Conservation (phyloP, 2,888 invertebrate species). For the Cyclophora albipunctata region DNA sequence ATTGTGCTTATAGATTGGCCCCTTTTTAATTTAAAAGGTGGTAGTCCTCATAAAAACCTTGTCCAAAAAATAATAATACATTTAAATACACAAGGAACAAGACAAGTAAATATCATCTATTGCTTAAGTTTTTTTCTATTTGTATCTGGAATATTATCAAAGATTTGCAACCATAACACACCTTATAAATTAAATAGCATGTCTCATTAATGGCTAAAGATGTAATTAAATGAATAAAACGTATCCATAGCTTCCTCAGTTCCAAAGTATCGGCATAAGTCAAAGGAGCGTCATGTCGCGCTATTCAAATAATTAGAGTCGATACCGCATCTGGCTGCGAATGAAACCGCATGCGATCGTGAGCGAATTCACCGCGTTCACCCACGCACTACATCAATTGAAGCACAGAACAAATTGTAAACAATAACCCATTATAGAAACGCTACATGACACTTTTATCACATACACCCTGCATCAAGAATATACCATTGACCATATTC, state of each 20-base stretch:
- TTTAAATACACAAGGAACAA: no score
- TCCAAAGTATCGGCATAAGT: slow-evolving; percentile 51
- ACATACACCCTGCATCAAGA: no score
- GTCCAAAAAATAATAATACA: no score
- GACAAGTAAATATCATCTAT: no score
- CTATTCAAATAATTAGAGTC: slow-evolving; percentile 71
- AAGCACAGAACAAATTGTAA: slow-evolving; percentile 2
- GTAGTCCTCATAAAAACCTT: no score
- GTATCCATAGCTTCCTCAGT: slow-evolving; percentile 30
- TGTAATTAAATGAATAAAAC: slow-evolving; percentile 2
- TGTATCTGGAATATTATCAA: no score
- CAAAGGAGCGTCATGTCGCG: slow-evolving; percentile 60
- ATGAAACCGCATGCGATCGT: slow-evolving; percentile 67
- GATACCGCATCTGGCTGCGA: slow-evolving; percentile 53
- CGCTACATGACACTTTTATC: slow-evolving; percentile 19
- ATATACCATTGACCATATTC: slow-evolving; percentile 31
- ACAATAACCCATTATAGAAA: slow-evolving; percentile 34
- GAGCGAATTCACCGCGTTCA: slow-evolving; percentile 42
- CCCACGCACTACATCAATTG: slow-evolving; percentile 10
- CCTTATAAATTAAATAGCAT: no score
- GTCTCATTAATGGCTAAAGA: no score
- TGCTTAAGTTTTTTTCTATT: no score
- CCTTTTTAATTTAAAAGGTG: no score
- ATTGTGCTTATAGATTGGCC: no score
- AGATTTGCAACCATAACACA: no score